Conservation (phyloP, 2,113 vertebrate species). For the Grammomys surdaster region DNA sequence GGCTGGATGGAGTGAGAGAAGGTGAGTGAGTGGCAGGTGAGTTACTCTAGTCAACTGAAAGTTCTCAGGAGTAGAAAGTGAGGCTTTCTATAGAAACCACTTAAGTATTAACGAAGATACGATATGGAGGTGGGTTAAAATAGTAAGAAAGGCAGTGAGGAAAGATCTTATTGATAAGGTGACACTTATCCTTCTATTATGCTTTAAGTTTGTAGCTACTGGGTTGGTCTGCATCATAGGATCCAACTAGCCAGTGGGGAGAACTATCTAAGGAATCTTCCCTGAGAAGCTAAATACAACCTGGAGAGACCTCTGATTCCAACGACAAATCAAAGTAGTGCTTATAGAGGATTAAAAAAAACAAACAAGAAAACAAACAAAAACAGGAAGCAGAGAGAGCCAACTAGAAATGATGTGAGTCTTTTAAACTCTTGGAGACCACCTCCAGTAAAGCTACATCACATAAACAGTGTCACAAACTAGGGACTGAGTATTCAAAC, state of each 20-base stretch:
- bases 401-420: background rate
- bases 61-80: background rate
- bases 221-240: background rate
- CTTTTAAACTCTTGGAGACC: background rate
- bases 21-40: background rate
- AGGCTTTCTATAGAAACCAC: background rate
- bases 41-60: background rate
- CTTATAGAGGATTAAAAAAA: background rate
- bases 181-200: background rate
- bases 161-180: background rate
- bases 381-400: background rate
- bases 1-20: background rate
- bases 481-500: background rate
- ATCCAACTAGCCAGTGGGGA: background rate
- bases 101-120: background rate
- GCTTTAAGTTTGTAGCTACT: background rate
- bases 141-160: background rate
- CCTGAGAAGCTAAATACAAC: background rate
- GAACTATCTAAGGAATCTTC: background rate
- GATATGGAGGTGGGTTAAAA: background rate
- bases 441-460: background rate
- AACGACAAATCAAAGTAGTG: background rate
- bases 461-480: background rate
- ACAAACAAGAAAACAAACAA: background rate
- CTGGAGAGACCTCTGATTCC: background rate